Evolutionary conservation across 2,888 invertebrate species (phyloP).

Genomic region (Hydroisotoma schaefferi): DNA sequence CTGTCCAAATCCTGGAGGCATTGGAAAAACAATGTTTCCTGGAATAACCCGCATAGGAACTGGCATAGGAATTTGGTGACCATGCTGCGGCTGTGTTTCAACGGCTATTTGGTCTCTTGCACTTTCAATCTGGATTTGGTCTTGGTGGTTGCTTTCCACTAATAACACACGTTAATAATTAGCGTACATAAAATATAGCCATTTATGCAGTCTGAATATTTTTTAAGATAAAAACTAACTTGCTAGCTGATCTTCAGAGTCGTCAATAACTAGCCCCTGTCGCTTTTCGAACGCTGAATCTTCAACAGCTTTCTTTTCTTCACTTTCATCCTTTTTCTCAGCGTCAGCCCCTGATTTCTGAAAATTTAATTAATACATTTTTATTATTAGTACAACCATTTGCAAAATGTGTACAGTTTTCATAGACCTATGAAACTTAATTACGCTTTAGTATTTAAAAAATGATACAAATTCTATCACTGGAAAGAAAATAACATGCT

Average conservation of each 20-base stretch:
- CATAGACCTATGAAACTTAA: too few relatives aligned
- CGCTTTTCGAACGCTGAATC: constrained; percentile 37
- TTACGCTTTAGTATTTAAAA: too few relatives aligned
- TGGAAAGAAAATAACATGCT: too few relatives aligned
- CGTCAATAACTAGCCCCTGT: constrained; percentile 36
- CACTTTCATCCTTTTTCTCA: constrained; percentile 2
- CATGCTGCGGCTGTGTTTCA: constrained; percentile 9
- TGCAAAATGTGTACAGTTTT: too few relatives aligned
- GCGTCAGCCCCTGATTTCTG: background rate
- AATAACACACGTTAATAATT: too few relatives aligned
- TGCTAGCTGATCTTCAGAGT: constrained; percentile 46
- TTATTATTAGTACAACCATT: too few relatives aligned
- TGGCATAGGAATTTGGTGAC: constrained; percentile 39
- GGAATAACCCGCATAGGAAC: constrained; percentile 40
- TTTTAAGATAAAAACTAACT: too few relatives aligned
- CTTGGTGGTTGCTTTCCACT: constrained; percentile 41
- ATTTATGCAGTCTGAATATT: too few relatives aligned
- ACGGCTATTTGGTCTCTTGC: constrained; percentile 35
- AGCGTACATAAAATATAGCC: too few relatives aligned
- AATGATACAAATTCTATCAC: too few relatives aligned
- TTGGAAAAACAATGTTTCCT: constrained; percentile 42
- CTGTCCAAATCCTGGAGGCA: constrained; percentile 30
- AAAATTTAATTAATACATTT: too few relatives aligned
- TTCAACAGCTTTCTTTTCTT: constrained; percentile 6
- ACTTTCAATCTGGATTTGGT: constrained; percentile 39